Base-by-base conservation (phyloP, 2,888 invertebrate species). In the Rhagophthalmus giganteus region DNA sequence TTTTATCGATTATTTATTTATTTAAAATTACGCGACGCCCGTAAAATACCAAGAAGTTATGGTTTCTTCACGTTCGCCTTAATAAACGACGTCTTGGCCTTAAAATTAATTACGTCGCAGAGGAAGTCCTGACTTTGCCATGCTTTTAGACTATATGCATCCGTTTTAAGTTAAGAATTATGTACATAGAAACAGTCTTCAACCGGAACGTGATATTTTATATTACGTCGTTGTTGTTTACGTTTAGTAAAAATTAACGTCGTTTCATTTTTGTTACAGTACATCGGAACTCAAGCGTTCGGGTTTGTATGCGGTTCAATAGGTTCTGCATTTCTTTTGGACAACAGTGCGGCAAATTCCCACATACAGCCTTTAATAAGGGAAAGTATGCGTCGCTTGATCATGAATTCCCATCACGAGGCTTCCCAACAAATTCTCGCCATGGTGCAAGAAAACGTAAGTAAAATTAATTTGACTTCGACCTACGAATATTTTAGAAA, bases 361-460 rank as follows among this genome's bases (percentile, higher is more conserved):
- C 80, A 83, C 54, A 81, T 93, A 59, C 90, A 90, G 66, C 90
- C 90, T 0, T 76, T 87, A 58, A 84, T 93, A 60, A 80, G 81
- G 48, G 80, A 82, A 31, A 83, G 86, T 35, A 82, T 93, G 76
- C 78, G 81, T 14, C 75, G 81, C 33, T 81, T 93, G 49, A 90
- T 94, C 61, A 81, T 86, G 70, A 87, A 88, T 62, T 87, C 90
- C 2, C 84, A 88, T 63, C 83, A 88, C 65, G 83, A 85, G 44
- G 79, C 79, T 58, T 85, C 88, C 34, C 75, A 81, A 39, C 77
- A 80, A 59, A 84, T 86, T 37, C 78, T 94, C 12, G 82, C 85
- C 64, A 83, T 88, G 80, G 85, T 93, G 33, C 93, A 94, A 71
- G 91, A 93, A 78, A 87, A 86, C 62, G 90, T 90, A 77, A 83